phyloP scores from a whole-genome alignment of 2,888 invertebrate species.

The Scrobipalpa costella region DNA sequence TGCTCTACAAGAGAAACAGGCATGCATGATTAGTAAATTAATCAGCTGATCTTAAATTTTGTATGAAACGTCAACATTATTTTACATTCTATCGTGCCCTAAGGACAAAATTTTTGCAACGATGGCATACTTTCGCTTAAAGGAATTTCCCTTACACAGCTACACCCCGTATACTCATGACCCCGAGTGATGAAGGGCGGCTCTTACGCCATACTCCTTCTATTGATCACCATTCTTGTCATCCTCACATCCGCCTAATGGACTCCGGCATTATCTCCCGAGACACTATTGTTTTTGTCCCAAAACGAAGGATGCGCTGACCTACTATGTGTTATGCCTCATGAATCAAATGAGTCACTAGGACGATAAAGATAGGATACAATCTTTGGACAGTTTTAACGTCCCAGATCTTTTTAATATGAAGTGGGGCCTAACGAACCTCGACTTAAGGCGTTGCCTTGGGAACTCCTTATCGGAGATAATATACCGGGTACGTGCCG shows the following conservation, averaged over 20 bases:
- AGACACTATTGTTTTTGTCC: conserved; percentile 67
- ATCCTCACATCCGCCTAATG: conserved; percentile 72
- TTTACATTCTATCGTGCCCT: too few species aligned
- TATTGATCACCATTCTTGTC: conserved; percentile 73
- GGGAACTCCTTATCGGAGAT: too few species aligned
- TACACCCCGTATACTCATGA: conserved; percentile 44
- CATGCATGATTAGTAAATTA: too few species aligned
- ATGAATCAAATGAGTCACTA: conserved; percentile 26
- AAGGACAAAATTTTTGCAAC: too few species aligned
- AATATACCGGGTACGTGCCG: too few species aligned
- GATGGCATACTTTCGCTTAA: neutral
- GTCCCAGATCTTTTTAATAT: neutral
- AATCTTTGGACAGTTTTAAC: neutral
- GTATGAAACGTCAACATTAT: too few species aligned
- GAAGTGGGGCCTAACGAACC: too few species aligned
- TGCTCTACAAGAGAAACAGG: too few species aligned
- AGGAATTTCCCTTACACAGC: neutral
- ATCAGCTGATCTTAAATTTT: too few species aligned
- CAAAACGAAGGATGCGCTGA: conserved; percentile 53
- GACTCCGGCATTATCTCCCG: conserved; percentile 58
- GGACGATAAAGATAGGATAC: neutral
- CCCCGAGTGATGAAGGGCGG: conserved; percentile 11
- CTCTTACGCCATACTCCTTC: conserved; percentile 51
- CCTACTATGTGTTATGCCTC: conserved; percentile 21
- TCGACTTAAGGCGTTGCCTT: too few species aligned